A percentile compares a stretch with the other conserved stretches of the same genome.
phyloP scores from a whole-genome alignment of 92 coral and sea anemone genomes.

The Anthopleura xanthogrammica region DNA sequence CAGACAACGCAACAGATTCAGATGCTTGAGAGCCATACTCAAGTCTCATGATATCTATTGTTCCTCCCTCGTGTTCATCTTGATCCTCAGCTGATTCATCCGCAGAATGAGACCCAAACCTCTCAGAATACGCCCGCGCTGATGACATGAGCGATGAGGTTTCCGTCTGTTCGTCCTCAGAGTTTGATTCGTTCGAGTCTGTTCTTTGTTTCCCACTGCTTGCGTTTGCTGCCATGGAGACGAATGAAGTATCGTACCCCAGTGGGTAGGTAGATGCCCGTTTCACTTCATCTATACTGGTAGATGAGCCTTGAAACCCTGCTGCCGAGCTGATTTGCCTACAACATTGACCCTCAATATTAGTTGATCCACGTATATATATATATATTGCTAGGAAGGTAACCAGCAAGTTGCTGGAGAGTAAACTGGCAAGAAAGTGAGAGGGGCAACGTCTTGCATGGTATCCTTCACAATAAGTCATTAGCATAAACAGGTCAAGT shows the following conservation, averaged over 20 bases:
- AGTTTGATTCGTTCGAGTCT: slow-evolving; percentile 77
- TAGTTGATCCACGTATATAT: too few relatives aligned
- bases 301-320: slow-evolving; percentile 45
- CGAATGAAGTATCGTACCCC: slow-evolving; percentile 72
- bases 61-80: slow-evolving; percentile 39
- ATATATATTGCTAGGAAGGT: too few relatives aligned
- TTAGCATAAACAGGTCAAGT: too few relatives aligned
- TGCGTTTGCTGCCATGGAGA: slow-evolving; percentile 88
- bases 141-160: slow-evolving; percentile 80
- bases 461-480: too few relatives aligned
- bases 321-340: slow-evolving; percentile 80
- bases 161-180: slow-evolving; percentile 66
- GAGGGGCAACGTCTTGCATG: too few relatives aligned
- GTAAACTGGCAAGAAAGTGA: too few relatives aligned
- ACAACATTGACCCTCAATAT: neutral
- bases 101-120: slow-evolving; percentile 39
- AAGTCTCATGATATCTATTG: slow-evolving; percentile 44
- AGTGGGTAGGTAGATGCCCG: slow-evolving; percentile 87
- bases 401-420: too few relatives aligned
- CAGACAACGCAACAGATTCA: slow-evolving; percentile 39
- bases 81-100: slow-evolving; percentile 49
- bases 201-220: slow-evolving; percentile 66
- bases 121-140: slow-evolving; percentile 88
- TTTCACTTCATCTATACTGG: slow-evolving; percentile 50
- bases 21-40: slow-evolving; percentile 54